A percentile compares a stretch with the other conserved stretches of the same genome.
phyloP scores from a whole-genome alignment of 2,113 vertebrate genomes.

The Psettodes erumei region DNA sequence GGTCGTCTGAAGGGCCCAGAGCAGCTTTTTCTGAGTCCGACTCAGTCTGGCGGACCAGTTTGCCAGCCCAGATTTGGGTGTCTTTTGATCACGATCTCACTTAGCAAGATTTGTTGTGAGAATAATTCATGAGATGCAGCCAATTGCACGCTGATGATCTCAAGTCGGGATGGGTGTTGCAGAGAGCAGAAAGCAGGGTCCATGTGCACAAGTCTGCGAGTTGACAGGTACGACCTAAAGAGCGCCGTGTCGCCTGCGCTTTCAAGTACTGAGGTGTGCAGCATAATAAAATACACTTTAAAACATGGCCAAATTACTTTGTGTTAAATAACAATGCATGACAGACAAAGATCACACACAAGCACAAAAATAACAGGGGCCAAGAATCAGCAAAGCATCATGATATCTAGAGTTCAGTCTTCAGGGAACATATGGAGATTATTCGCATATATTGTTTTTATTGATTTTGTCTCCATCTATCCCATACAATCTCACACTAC shows the following conservation, averaged over 20 bases:
- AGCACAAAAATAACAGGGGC: neutral
- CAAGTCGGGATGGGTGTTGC: conserved; percentile 5
- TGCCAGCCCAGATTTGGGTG: conserved; percentile 27
- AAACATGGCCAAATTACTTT: neutral
- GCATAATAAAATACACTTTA: neutral
- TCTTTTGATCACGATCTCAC: conserved; percentile 43
- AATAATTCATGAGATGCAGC: conserved; percentile 48
- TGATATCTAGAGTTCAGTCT: neutral
- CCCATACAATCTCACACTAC: neutral
- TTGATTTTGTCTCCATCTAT: neutral
- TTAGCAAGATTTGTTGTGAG: conserved; percentile 5
- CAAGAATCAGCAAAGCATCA: neutral
- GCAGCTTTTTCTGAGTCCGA: neutral
- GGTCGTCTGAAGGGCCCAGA: neutral
- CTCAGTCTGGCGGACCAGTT: neutral
- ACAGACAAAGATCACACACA: neutral
- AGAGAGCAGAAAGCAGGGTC: conserved; percentile 7
- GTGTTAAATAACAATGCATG: neutral
- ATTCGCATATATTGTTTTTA: conserved; percentile 8
- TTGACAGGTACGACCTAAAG: neutral
- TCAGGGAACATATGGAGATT: neutral
- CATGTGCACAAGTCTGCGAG: conserved; percentile 6
- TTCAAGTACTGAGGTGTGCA: neutral
- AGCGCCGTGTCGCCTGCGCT: neutral
- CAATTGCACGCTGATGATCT: neutral